Evolutionary conservation across 2,797 vertebrate species (phyloP), one percentile per base, ranked within the genome.

Genomic region (Hozukius guyotensis): DNA sequence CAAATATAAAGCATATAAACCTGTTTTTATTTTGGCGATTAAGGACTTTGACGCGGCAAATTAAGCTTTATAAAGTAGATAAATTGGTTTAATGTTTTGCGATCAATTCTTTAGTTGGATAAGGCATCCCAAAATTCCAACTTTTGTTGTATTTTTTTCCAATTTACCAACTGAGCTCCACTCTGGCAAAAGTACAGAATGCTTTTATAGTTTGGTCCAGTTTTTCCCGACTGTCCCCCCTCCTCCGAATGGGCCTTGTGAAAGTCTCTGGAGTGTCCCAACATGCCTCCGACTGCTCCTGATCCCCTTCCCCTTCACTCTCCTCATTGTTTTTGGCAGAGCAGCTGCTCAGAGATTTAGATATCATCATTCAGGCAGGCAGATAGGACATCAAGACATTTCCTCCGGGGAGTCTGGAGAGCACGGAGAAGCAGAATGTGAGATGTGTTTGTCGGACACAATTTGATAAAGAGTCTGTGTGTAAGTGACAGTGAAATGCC

Each of bases 351-450:
- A 52, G 92, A 90, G 93, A 95, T 94, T 94, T 94, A 95, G 94
- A 95, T 93, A 90, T 95, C 94, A 95, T 95, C 90, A 93, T 95
- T 96, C 94, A 95, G 92, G 83, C 87, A 88, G 90, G 91, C 91
- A 91, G 91, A 91, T 86, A 92, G 92, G 87, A 94, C 93, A 94
- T 91, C 75, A 82, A 92, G 91, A 89, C 79, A 65, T 91, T 92
- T 94, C 89, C 95, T 88, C 87, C 56, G 9, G 90, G 85, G 91
- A 92, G 82, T 67, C 83, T 82, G 79, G 77, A 64, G 78, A 92
- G 78, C 90, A 80, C 16, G 70, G 78, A 83, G 83, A 72, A 71
- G 82, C 82, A 88, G 85, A 88, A 94, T 81, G 87, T 82, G 87
- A 89, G 91, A 91, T 73, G 67, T 69, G 88, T 90, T 91, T 87